Evolutionary conservation across 2,888 invertebrate species (phyloP).

Genomic region (Diloba caeruleocephala): DNA sequence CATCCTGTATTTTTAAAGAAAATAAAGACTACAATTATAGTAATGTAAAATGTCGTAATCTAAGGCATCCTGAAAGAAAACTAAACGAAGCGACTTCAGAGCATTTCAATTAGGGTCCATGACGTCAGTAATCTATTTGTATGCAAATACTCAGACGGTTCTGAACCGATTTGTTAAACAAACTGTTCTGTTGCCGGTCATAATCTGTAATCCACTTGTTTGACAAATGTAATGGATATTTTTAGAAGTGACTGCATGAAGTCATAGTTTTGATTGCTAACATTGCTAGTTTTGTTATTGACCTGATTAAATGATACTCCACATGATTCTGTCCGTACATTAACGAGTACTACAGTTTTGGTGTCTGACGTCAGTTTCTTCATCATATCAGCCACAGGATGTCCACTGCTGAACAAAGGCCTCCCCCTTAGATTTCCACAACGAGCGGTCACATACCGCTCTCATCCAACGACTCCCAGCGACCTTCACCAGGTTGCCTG

Average conservation of each 20-base stretch:
- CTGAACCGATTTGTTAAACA: slow-evolving; percentile 33
- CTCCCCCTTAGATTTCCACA: no score
- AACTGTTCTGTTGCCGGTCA: slow-evolving; percentile 32
- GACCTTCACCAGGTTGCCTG: no score
- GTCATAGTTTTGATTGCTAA: slow-evolving; percentile 34
- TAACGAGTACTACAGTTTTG: neutral
- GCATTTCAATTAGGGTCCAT: slow-evolving; percentile 26
- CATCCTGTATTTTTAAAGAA: no score
- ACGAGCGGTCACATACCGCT: no score
- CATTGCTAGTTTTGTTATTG: slow-evolving; percentile 35
- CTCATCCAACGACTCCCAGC: no score
- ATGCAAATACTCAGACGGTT: slow-evolving; percentile 45
- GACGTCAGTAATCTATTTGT: slow-evolving; percentile 46
- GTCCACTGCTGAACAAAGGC: neutral
- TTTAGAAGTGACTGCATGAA: slow-evolving; percentile 43
- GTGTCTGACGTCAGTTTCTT: no score
- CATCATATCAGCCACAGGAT: no score
- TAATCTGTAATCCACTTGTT: slow-evolving; percentile 34
- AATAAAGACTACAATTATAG: no score
- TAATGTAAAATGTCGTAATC: neutral
- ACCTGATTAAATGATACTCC: slow-evolving; percentile 45
- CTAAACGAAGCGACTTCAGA: slow-evolving; percentile 22
- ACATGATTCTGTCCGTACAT: neutral
- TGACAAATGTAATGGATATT: slow-evolving; percentile 45
- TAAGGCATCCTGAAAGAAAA: slow-evolving; percentile 9